Conservation (phyloP, 2,113 vertebrate species). For the Ageneiosus marmoratus region DNA sequence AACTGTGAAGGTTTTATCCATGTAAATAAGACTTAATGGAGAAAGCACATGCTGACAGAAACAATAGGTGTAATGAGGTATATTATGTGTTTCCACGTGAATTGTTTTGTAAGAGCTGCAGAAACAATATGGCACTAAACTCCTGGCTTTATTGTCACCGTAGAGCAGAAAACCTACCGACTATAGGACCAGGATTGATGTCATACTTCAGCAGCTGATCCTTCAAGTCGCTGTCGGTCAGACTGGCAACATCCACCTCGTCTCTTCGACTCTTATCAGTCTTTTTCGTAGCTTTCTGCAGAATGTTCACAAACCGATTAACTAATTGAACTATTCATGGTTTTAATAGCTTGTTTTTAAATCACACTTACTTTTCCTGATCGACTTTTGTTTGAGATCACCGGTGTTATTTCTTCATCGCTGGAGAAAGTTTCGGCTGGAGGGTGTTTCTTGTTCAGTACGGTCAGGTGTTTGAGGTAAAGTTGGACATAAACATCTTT, state of each 20-base stretch:
- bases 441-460: slow-evolving; percentile 76
- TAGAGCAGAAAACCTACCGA: slow-evolving; percentile 75
- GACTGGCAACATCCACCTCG: slow-evolving; percentile 81
- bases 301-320: slow-evolving; percentile 25
- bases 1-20: neutral
- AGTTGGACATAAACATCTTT: slow-evolving; percentile 97
- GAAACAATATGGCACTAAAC: neutral
- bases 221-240: slow-evolving; percentile 87
- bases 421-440: slow-evolving; percentile 84
- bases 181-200: slow-evolving; percentile 85
- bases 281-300: slow-evolving; percentile 93
- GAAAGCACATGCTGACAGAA: neutral
- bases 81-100: neutral
- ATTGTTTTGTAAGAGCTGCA: neutral
- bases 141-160: neutral
- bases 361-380: slow-evolving; percentile 69
- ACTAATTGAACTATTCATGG: neutral
- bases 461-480: slow-evolving; percentile 87
- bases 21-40: neutral
- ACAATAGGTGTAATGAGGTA: neutral
- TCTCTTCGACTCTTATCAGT: slow-evolving; percentile 86
- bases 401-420: slow-evolving; percentile 86
- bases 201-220: slow-evolving; percentile 86
- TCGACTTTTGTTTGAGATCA: slow-evolving; percentile 74
- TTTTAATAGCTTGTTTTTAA: neutral